Evolutionary conservation across 2,888 invertebrate species (phyloP), one percentile per base, ranked within the genome.

Genomic region (Orthosia cruda): DNA sequence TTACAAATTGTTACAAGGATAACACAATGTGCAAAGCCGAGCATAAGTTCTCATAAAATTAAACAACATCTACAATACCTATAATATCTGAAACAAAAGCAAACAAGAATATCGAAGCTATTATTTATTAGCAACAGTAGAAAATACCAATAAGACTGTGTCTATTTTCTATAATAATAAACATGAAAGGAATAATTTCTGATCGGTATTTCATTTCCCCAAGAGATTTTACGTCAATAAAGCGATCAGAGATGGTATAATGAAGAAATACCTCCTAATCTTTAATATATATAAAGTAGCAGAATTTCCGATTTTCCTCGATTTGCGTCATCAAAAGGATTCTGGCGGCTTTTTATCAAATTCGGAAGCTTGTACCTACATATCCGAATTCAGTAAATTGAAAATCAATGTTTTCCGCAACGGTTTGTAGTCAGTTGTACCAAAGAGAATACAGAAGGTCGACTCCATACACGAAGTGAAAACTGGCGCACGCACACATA

Each of bases 371-470:
- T 57, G 52, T 71, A 59, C 20, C 57, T 50, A 64, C 74, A 26
- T 32, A 45, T 59, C 40, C 50, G 63, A 70, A 67, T 45, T 58
- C 40, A 20, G 70, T 71, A 83, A 83, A 83, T 83, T 83, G 83
- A 83, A n/a, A 83, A 83, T 83, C 83, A 73, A 83, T 83, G 77
- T 52, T 71, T 64, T 72, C 65, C 52, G 57, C 57, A 52, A 58
- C 52, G 68, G 40, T 68, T 66, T 40, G 40, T 58, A 40, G 61
- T 65, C 67, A 49, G 23, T 40, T n/a, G 12, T 40, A 20, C 5
- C n/a, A 58, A 3, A 52, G 45, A 16, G 13, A 52, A 0, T 13
- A 50, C 66, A 66, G 74, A 66, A 74, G 18, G 5, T 20, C 5
- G 2, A 16, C 12, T 50, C 13, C 5, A 5, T 49, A 45, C 15